Evolutionary conservation across 1,140 invertebrate species (phyloP), one percentile per base, ranked within the genome.

Genomic region (Leptinotarsa lineolata): DNA sequence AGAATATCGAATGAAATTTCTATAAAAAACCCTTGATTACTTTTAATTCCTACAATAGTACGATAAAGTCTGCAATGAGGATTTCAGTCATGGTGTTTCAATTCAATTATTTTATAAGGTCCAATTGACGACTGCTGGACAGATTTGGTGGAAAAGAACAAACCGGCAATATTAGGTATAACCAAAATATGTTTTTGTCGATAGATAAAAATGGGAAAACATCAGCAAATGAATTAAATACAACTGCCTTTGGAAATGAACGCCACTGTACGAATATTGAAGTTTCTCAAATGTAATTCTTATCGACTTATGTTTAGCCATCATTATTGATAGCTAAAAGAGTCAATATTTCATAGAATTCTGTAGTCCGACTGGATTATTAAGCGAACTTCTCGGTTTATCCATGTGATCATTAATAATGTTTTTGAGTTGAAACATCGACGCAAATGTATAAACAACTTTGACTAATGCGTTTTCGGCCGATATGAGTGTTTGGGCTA

Each of bases 371-470:
- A 21, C 24, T 48, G 66, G 66, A 39, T 68, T 68, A 68, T 68
- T 68, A 68, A 68, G 66, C 39, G 66, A 48, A 48, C 45, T 21
- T 48, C 66, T 46, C 66, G 16, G 20, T 54, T 20, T 48, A 68
- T 68, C 20, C 21, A 44, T 44, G 20, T 48, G 66, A 68, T 68
- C 66, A 68, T 68, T 68, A 68, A 68, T 68, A 20, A 68, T 44
- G 45, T 46, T n/a, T 39, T 44, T 22, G 45, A 18, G 39, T 44
- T 68, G 45, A 45, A 68, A 68, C 39, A 48, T 68, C 39, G 66
- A 68, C 66, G 45, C 44, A 68, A 68, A 68, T 48, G n/a, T 68
- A 68, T 46, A 68, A 68, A 68, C 66, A 68, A 68, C 39, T 68
- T 68, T 68, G 66, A 68, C 66, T 68, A 68, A 68, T 68, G 66